A percentile compares a stretch with the other conserved stretches of the same genome.
Conservation (phyloP, 2,797 vertebrate genomes). For the Psittacula derbiana region DNA sequence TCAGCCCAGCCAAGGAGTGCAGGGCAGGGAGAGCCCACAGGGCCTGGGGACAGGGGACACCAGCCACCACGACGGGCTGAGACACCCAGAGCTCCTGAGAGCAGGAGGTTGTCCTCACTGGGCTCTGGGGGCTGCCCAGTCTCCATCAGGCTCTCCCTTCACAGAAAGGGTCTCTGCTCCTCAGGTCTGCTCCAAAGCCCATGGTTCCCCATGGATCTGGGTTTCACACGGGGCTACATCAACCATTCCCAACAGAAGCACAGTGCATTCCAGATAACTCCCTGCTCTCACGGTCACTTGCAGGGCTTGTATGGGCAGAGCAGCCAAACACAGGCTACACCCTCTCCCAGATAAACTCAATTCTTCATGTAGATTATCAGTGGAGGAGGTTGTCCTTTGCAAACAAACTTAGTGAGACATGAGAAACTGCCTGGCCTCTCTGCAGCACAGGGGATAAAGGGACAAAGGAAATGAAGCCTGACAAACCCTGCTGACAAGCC, state of each 20-base stretch:
- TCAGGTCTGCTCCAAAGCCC: background rate
- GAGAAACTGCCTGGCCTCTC: background rate
- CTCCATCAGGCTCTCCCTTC: background rate
- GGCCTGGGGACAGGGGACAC: background rate
- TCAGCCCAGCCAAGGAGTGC: background rate
- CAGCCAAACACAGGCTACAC: background rate
- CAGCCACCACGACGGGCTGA: background rate
- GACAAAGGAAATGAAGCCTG: background rate
- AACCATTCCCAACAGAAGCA: background rate
- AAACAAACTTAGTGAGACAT: background rate
- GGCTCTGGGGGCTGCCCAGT: background rate
- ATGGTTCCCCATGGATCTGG: fast-evolving
- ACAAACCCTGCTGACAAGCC: background rate
- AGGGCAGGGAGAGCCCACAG: background rate
- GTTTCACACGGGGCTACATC: background rate
- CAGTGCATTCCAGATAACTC: fast-evolving
- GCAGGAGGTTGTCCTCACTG: background rate
- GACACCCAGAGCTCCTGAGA: background rate
- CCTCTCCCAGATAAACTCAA: background rate
- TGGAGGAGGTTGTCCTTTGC: background rate
- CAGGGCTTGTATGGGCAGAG: fast-evolving
- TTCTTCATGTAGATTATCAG: background rate
- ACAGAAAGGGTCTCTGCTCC: fast-evolving
- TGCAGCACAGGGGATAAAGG: background rate
- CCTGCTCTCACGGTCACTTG: background rate